A percentile compares a stretch with the other conserved stretches of the same genome.
Conservation (phyloP, 2,797 vertebrate species). For the Anomalospiza imberbis region DNA sequence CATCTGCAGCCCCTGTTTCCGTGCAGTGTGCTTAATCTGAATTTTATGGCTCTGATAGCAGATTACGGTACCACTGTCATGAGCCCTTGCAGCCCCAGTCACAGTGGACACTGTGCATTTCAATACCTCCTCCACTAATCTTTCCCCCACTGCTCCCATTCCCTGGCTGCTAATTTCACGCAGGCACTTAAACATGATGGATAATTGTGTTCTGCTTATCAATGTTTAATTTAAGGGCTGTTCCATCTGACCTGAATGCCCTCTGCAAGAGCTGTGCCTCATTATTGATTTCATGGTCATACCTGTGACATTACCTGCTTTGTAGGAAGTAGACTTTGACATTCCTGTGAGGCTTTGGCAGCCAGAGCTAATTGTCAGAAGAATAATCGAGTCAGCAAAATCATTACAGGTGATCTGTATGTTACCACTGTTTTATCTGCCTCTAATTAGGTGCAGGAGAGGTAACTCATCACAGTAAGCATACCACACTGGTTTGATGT, state of each 20-base stretch:
- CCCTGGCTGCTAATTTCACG: slow-evolving; percentile 71
- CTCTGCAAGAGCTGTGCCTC: slow-evolving; percentile 72
- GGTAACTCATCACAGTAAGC: slow-evolving; percentile 58
- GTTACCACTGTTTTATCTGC: slow-evolving; percentile 75
- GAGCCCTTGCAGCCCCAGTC: slow-evolving; percentile 15
- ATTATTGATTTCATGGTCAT: slow-evolving; percentile 77
- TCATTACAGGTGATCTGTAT: slow-evolving; percentile 75
- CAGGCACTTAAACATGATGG: slow-evolving; percentile 68
- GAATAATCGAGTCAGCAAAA: slow-evolving; percentile 77
- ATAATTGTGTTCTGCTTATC: slow-evolving; percentile 73
- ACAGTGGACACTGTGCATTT: slow-evolving; percentile 35
- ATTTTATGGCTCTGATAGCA: slow-evolving; percentile 41
- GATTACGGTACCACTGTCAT: not conserved
- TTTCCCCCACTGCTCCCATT: slow-evolving; percentile 47
- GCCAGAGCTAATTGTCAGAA: slow-evolving; percentile 73
- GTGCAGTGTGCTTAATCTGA: slow-evolving; percentile 10
- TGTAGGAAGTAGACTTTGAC: slow-evolving; percentile 72
- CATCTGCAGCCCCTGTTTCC: not conserved
- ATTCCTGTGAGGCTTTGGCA: slow-evolving; percentile 70
- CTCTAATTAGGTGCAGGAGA: slow-evolving; percentile 73
- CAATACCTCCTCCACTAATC: slow-evolving; percentile 57
- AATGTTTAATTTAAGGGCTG: slow-evolving; percentile 73
- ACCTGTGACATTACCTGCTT: slow-evolving; percentile 77
- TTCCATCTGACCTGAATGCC: slow-evolving; percentile 75
- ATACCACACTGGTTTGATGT: slow-evolving; percentile 33